phyloP scores from a whole-genome alignment of 2,888 invertebrate genomes.

The Spatulosminthurus flaviceps region DNA sequence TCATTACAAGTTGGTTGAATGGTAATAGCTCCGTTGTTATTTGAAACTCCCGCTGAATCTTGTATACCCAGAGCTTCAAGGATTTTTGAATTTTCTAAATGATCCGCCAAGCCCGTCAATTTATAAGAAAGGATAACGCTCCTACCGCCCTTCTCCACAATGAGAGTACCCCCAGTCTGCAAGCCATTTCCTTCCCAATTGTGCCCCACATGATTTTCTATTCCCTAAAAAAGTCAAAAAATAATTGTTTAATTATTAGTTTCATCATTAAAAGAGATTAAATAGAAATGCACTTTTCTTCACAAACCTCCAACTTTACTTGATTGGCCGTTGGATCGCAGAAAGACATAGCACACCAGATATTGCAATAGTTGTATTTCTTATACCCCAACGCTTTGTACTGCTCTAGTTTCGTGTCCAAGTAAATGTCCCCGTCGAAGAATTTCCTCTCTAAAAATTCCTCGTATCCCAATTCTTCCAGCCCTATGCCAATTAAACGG shows the following conservation, averaged over 20 bases:
- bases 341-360: no score
- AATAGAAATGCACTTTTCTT: no score
- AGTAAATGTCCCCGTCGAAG: slow-evolving; percentile 67
- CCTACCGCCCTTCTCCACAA: slow-evolving; percentile 72
- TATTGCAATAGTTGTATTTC: no score
- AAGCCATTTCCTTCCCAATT: slow-evolving; percentile 73
- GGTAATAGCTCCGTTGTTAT: no score
- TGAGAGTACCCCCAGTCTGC: slow-evolving; percentile 73
- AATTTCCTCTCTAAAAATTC: slow-evolving; percentile 73
- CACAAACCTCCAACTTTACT: no score
- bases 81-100: slow-evolving; percentile 70
- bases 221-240: no score
- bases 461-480: slow-evolving; percentile 73
- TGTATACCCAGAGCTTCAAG: slow-evolving; percentile 61
- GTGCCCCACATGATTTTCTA: slow-evolving; percentile 64
- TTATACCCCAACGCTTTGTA: slow-evolving; percentile 67
- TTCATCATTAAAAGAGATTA: no score
- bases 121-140: slow-evolving; percentile 69
- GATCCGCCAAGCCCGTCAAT: slow-evolving; percentile 73
- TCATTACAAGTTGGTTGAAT: no score
- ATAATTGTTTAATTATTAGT: no score
- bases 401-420: slow-evolving; percentile 71
- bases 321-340: no score
- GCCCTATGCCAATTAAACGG: slow-evolving; percentile 72
- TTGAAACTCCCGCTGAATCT: not conserved